A percentile compares a stretch with the other conserved stretches of the same genome.
These are phyloP conservation scores for Plutomurus gul DNA, from an alignment of 1,140 invertebrate genomes.

Conservation along the genomic window DNA sequence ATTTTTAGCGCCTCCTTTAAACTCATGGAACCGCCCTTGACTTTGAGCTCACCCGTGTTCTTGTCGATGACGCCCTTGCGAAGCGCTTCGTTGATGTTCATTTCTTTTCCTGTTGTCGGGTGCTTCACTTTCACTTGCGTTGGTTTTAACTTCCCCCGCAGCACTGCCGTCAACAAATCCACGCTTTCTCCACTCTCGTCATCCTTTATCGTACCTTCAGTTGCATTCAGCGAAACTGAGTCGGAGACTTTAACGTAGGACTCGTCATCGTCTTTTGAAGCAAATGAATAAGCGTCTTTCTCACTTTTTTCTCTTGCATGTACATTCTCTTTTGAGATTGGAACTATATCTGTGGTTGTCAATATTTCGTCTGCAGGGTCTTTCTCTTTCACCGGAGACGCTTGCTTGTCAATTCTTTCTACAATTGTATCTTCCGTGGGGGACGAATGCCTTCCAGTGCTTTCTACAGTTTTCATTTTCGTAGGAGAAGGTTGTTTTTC, in stretches of 20 bases:
- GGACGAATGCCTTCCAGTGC: no score
- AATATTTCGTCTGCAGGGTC: not conserved
- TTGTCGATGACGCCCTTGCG: slow-evolving; percentile 74
- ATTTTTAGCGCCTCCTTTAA: slow-evolving; percentile 76
- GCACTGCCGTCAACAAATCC: slow-evolving; percentile 71
- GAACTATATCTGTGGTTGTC: not conserved
- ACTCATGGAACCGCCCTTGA: slow-evolving; percentile 64
- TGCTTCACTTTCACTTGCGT: slow-evolving; percentile 76
- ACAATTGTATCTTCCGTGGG: not conserved
- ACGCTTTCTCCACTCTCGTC: slow-evolving; percentile 57
- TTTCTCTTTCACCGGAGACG: no score
- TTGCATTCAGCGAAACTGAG: slow-evolving; percentile 36
- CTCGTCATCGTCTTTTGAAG: not conserved
- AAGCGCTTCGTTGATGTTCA: slow-evolving; percentile 77
- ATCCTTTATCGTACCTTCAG: slow-evolving; percentile 14
- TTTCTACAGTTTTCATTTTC: no score
- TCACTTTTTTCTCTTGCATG: no score
- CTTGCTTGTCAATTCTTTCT: not conserved
- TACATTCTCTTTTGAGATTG: no score
- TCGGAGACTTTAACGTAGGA: slow-evolving; percentile 31
- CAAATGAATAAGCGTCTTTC: no score
- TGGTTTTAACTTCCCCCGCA: slow-evolving; percentile 68
- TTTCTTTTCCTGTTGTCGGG: slow-evolving; percentile 69
- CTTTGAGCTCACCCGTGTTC: slow-evolving; percentile 71
- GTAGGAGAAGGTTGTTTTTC: no score